Evolutionary conservation across 2,797 vertebrate species (phyloP).

Genomic region (Sebastes hubbsi): DNA sequence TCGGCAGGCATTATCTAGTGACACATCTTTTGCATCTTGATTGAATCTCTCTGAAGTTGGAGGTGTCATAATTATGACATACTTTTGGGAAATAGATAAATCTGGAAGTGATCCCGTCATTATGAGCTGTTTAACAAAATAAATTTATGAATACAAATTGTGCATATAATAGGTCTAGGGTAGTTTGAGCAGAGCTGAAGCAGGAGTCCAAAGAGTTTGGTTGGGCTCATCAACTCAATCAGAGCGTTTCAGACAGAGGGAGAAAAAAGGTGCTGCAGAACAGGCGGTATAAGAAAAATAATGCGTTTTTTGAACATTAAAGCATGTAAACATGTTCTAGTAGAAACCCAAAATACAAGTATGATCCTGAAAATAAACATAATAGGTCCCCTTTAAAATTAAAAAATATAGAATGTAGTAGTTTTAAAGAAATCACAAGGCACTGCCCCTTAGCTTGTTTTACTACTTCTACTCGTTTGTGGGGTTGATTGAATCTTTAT

Average conservation of each 20-base stretch:
- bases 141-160: not conserved
- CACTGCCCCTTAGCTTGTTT: not conserved
- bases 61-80: not conserved
- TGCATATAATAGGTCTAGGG: too few species aligned
- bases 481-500: not conserved
- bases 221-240: too few species aligned
- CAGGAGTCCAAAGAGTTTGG: too few species aligned
- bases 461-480: not conserved
- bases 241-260: too few species aligned
- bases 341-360: too few species aligned
- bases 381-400: too few species aligned
- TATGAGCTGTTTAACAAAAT: not conserved
- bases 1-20: not conserved
- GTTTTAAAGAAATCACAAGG: not conserved
- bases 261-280: too few species aligned
- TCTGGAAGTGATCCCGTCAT: not conserved
- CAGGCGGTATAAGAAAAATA: too few species aligned
- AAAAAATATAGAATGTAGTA: not conserved
- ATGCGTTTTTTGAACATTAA: too few species aligned
- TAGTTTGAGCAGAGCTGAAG: too few species aligned
- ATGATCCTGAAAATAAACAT: too few species aligned
- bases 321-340: too few species aligned
- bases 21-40: not conserved
- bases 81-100: not conserved
- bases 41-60: not conserved